Conservation (phyloP, 2,797 vertebrate genomes). For the Tauraco hartlaubi region DNA sequence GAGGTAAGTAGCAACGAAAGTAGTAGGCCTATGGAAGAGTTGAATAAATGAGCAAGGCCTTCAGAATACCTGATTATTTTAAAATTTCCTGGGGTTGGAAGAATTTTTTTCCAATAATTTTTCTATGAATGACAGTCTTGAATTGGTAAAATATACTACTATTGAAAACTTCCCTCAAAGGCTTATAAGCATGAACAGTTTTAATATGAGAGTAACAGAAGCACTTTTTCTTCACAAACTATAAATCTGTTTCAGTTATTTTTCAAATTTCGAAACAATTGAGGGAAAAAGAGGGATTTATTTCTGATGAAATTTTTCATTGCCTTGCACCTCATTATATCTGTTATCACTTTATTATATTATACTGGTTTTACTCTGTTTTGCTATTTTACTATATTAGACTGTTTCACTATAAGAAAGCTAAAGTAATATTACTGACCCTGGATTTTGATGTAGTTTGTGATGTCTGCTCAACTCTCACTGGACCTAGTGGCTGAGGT, state of each 20-base stretch:
- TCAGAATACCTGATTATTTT: neutral
- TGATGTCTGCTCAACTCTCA: accelerated
- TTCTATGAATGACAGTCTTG: neutral
- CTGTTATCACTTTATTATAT: neutral
- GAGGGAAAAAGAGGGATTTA: accelerated
- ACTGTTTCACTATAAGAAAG: neutral
- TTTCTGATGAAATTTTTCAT: neutral
- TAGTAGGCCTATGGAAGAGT: neutral
- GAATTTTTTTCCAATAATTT: neutral
- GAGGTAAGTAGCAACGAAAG: neutral
- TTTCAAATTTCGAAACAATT: neutral
- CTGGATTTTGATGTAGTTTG: neutral
- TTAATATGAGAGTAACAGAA: neutral
- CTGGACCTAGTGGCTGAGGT: neutral
- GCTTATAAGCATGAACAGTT: neutral
- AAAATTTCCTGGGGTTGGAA: neutral
- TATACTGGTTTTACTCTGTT: neutral
- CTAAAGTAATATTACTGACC: neutral
- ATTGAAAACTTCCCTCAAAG: neutral
- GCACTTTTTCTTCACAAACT: neutral
- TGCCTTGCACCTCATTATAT: neutral
- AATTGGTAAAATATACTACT: neutral
- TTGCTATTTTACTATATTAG: neutral
- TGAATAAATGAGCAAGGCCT: neutral
- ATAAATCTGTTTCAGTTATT: neutral